Conservation (phyloP, 2,888 invertebrate genomes). For the Melanotus villosus region DNA sequence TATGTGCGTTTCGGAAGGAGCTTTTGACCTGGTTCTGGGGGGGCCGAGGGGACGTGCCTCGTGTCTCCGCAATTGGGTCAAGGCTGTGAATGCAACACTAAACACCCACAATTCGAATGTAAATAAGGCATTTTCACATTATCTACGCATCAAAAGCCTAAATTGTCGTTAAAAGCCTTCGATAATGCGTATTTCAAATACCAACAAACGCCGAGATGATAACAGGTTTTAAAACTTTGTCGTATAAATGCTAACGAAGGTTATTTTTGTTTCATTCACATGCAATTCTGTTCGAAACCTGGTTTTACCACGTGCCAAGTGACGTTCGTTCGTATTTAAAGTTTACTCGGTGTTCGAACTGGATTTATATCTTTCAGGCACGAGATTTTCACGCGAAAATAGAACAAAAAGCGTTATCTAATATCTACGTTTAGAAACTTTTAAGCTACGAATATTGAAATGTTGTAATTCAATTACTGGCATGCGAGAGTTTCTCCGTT, state of each 20-base stretch:
- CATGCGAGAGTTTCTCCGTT: too few species aligned
- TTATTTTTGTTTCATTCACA: slow-evolving; percentile 13
- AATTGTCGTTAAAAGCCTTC: too few species aligned
- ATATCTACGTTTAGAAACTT: too few species aligned
- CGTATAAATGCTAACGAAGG: slow-evolving; percentile 1
- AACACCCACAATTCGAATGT: slow-evolving; percentile 17
- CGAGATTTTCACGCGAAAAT: not conserved
- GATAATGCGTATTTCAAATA: too few species aligned
- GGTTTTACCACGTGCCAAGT: slow-evolving; percentile 6
- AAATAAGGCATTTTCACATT: not conserved
- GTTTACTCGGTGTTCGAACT: not conserved
- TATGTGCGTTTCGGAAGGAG: slow-evolving; percentile 9
- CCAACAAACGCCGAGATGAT: too few species aligned
- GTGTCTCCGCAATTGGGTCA: slow-evolving; percentile 27
- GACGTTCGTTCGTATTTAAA: slow-evolving; percentile 4
- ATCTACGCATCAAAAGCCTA: too few species aligned
- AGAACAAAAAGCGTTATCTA: too few species aligned
- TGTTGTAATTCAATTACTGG: too few species aligned
- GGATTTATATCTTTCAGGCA: not conserved
- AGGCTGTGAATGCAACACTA: slow-evolving; percentile 15
- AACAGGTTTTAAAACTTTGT: not conserved
- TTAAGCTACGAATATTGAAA: too few species aligned
- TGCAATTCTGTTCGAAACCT: slow-evolving; percentile 4
- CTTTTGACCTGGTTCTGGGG: slow-evolving; percentile 19
- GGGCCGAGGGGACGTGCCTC: slow-evolving; percentile 12